Percentiles rank a stretch among this genome's conserved stretches.
Conservation (phyloP, 2,888 invertebrate genomes). For the Acanthacorydalis orientalis region DNA sequence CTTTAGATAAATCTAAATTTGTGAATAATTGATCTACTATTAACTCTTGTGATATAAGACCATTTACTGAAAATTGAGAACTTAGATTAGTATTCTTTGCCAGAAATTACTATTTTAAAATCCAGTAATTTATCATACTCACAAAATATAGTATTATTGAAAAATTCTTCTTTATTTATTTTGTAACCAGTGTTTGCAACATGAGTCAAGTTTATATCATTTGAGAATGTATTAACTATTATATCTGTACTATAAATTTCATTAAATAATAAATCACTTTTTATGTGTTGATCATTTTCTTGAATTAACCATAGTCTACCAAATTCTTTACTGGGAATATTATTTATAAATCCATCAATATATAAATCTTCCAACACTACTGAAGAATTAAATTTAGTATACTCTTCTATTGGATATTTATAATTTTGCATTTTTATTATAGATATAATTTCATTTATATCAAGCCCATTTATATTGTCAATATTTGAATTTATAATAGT, state of each 20-base stretch:
- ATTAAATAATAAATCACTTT: conserved; percentile 16
- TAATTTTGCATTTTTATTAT: not conserved
- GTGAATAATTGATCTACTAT: conserved; percentile 20
- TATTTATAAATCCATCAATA: conserved; percentile 25
- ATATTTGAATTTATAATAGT: conserved; percentile 4
- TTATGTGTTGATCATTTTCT: conserved; percentile 19
- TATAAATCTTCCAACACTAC: conserved; percentile 23
- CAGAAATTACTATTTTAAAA: not conserved
- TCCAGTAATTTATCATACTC: conserved; percentile 10
- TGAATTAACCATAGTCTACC: conserved; percentile 24
- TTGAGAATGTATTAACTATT: conserved; percentile 19
- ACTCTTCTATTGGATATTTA: not conserved
- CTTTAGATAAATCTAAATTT: conserved; percentile 26
- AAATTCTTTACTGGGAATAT: conserved; percentile 23
- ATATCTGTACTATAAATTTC: conserved; percentile 16
- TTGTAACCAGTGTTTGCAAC: conserved; percentile 23
- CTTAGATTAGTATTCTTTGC: too few species aligned
- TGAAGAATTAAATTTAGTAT: conserved; percentile 10
- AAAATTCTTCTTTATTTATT: conserved; percentile 21
- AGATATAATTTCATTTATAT: conserved; percentile 7
- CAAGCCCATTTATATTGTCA: conserved; percentile 7
- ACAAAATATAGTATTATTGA: conserved; percentile 27
- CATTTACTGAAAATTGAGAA: conserved; percentile 5
- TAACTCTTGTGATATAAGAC: conserved; percentile 13
- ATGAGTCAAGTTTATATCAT: conserved; percentile 20